A percentile compares a stretch with the other conserved stretches of the same genome.
These are phyloP conservation scores for Anableps anableps DNA, from an alignment of 2,797 vertebrate genomes.

Conservation along the genomic window DNA sequence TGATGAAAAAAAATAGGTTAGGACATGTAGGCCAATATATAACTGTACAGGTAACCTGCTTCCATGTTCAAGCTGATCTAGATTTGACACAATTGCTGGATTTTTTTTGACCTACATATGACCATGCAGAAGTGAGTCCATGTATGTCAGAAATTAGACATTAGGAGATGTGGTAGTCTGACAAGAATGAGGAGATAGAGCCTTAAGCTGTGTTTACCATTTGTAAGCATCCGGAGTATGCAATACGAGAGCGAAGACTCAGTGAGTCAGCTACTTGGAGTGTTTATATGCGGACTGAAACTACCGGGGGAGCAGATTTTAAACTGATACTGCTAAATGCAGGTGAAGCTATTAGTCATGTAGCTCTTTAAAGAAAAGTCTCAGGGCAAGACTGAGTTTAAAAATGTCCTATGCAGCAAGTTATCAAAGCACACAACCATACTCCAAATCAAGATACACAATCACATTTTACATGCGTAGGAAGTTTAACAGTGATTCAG, in stretches of 20 bases:
- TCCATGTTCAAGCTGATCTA: constrained; percentile 25
- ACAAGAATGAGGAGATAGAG: constrained; percentile 30
- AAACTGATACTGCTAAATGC: constrained; percentile 32
- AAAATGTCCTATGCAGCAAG: constrained; percentile 35
- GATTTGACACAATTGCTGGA: constrained; percentile 25
- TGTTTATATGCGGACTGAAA: constrained; percentile 41
- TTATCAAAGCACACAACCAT: constrained; percentile 14
- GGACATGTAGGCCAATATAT: constrained; percentile 59
- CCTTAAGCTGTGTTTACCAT: constrained; percentile 30
- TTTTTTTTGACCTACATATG: constrained; percentile 63
- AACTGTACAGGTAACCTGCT: constrained; percentile 67
- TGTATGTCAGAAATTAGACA: constrained; percentile 43
- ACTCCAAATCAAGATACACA: constrained; percentile 9
- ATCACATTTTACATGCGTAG: constrained; percentile 36
- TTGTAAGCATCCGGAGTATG: constrained; percentile 42
- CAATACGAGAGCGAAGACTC: constrained; percentile 11
- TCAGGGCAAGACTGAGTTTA: neutral
- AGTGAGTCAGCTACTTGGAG: constrained; percentile 41
- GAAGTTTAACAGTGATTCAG: constrained; percentile 35
- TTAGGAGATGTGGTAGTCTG: neutral
- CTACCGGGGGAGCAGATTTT: constrained; percentile 42
- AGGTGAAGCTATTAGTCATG: constrained; percentile 48
- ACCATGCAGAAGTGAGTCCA: constrained; percentile 40
- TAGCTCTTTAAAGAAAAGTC: neutral
- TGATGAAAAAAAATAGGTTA: constrained; percentile 53